phyloP scores from a whole-genome alignment of 1,140 invertebrate genomes.

The Zaprionus camerounensis region DNA sequence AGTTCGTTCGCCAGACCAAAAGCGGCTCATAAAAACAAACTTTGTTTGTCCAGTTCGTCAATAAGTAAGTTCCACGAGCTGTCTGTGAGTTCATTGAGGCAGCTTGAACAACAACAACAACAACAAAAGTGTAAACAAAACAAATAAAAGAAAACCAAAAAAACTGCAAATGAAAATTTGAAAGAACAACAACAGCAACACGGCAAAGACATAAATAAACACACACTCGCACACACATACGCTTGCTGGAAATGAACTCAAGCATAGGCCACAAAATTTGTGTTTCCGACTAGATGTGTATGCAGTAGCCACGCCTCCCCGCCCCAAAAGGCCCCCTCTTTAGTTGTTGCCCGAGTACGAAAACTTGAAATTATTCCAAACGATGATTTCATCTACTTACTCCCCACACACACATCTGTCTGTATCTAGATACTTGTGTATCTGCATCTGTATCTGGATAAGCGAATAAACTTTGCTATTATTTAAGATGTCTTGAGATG shows the following conservation, averaged over 20 bases:
- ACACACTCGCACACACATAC: constrained; percentile 16
- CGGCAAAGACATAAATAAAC: constrained; percentile 65
- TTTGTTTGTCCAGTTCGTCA: constrained; percentile 59
- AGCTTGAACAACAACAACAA: constrained; percentile 8
- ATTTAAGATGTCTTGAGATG: constrained; percentile 26
- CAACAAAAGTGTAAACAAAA: constrained; percentile 62
- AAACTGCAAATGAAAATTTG: constrained; percentile 79
- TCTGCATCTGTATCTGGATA: constrained; percentile 31
- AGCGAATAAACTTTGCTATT: constrained; percentile 42
- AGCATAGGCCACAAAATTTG: constrained; percentile 47
- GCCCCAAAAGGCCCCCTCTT: not conserved
- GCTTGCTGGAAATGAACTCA: constrained; percentile 67
- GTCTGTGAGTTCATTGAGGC: constrained; percentile 48
- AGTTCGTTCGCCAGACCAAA: constrained; percentile 56
- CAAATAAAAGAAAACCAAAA: constrained; percentile 37
- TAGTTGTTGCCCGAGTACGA: constrained; percentile 34
- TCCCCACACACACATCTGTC: constrained; percentile 42
- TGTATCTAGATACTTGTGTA: constrained; percentile 36
- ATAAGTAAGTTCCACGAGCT: constrained; percentile 45
- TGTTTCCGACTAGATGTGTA: constrained; percentile 41
- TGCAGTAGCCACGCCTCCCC: constrained; percentile 13
- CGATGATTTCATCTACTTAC: constrained; percentile 80
- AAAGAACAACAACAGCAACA: constrained; percentile 55
- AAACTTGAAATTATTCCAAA: constrained; percentile 75
- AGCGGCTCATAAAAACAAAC: constrained; percentile 70